Evolutionary conservation across 2,888 invertebrate species (phyloP).

Genomic region (Aspidapion aeneum): DNA sequence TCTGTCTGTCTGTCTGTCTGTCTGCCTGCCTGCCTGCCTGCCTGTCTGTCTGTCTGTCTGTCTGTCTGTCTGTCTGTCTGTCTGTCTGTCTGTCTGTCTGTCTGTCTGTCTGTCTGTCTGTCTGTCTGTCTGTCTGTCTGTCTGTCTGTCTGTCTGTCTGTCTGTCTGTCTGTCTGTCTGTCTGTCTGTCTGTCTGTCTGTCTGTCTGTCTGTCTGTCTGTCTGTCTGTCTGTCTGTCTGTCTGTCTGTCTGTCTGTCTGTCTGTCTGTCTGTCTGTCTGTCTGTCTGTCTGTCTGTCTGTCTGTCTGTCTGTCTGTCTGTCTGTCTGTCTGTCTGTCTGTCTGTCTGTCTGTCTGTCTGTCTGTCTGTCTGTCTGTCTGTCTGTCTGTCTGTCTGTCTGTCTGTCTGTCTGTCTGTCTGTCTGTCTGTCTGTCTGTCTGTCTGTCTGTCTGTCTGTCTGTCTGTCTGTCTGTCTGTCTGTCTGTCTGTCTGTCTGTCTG

Average conservation of each 20-base stretch:
- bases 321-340: constrained; percentile 15
- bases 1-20: neutral
- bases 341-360: constrained; percentile 9
- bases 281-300: constrained; percentile 15
- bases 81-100: constrained; percentile 13
- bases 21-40: neutral
- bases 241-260: constrained; percentile 13
- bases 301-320: constrained; percentile 15
- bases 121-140: constrained; percentile 13
- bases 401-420: constrained; percentile 5
- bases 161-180: constrained; percentile 13
- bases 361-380: constrained; percentile 3
- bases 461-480: constrained; percentile 5
- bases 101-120: constrained; percentile 14
- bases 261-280: constrained; percentile 15
- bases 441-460: constrained; percentile 4
- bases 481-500: constrained; percentile 5
- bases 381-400: constrained; percentile 4
- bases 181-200: constrained; percentile 15
- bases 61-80: constrained; percentile 10
- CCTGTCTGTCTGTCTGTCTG: neutral
- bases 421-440: constrained; percentile 4
- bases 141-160: constrained; percentile 13
- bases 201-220: constrained; percentile 15
- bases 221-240: constrained; percentile 15